Evolutionary conservation across 2,113 vertebrate genomes (phyloP), one percentile per base, ranked within the genome.

Genomic region (Aegithalos caudatus): DNA sequence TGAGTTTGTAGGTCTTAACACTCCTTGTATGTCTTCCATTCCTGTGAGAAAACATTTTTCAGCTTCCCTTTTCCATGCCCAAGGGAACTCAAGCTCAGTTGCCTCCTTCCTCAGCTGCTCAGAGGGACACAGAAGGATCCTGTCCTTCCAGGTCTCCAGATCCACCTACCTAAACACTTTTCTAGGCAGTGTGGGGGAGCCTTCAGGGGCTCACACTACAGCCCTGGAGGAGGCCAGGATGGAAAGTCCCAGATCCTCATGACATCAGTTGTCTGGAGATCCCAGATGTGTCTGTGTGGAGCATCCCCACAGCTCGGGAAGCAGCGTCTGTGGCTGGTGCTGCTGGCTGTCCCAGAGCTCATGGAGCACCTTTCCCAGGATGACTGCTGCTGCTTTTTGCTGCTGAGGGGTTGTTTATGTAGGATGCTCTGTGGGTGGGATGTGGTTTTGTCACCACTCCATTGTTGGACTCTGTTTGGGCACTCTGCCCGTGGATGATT

Each of bases 401-500:
- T 86, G 76, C 86, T 0, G 7, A 71, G 69, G 51, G 25, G 29
- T 24, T 91, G 91, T 91, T 94, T 86, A 60, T 66, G 84, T 71
- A 16, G n/a, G 92, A 81, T 89, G 57, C 73, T 88, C 54, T 67
- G 81, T 92, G 91, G 70, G 61, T 87, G 82, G 57, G 93, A 87
- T 85, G 81, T 83, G 79, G 81, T 90, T 91, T 93, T 89, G 84
- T 91, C 78, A 47, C 71, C 29, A 24, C 88, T 88, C 62, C 12
- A 4, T 84, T 91, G 74, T n/a, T 88, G 92, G 85, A 25, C 81
- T 89, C 48, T 29, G 18, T 81, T 92, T 86, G 70, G 88, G 92
- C 88, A 44, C 64, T 91, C 77, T 96, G 94, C 79, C 84, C 4
- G 0, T 21, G 37, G 37, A n/a, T 87, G 86, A 89, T 94, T 94